These are phyloP conservation scores for Drosophila longiperda DNA, from an alignment of 2,888 invertebrate species.

Conservation along the genomic window DNA sequence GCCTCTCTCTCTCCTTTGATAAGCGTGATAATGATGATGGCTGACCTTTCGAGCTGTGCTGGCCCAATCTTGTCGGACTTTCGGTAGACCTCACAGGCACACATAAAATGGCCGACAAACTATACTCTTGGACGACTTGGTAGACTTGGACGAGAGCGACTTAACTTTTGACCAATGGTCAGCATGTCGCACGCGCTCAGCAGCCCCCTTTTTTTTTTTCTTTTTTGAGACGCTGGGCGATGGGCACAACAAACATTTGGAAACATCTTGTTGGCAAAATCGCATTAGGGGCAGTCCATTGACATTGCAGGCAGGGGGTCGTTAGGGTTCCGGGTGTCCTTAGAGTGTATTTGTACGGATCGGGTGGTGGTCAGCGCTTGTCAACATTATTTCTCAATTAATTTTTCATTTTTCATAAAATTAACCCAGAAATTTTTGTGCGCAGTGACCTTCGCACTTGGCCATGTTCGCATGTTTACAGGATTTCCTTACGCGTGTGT, in stretches of 20 bases:
- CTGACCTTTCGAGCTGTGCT: slow-evolving; percentile 76
- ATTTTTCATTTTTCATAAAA: slow-evolving; percentile 83
- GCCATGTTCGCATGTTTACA: slow-evolving; percentile 57
- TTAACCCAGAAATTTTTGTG: slow-evolving; percentile 78
- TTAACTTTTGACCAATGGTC: slow-evolving; percentile 85
- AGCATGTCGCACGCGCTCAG: slow-evolving; percentile 68
- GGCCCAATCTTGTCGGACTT: slow-evolving; percentile 25
- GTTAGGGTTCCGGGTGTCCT: background rate
- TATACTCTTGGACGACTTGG: background rate
- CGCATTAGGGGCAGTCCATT: slow-evolving; percentile 76
- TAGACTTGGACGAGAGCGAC: slow-evolving; percentile 30
- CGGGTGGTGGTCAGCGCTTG: slow-evolving; percentile 79
- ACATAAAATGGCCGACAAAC: slow-evolving; percentile 75
- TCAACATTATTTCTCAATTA: slow-evolving; percentile 84
- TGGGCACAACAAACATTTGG: slow-evolving; percentile 15
- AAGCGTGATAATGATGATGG: slow-evolving; percentile 83
- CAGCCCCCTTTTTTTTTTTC: too few relatives aligned
- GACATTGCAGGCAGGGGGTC: slow-evolving; percentile 75
- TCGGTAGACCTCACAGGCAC: slow-evolving; percentile 2
- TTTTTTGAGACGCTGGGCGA: slow-evolving; percentile 40
- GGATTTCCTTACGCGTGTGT: slow-evolving; percentile 30
- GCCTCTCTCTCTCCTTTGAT: slow-evolving; percentile 55
- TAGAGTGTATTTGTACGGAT: slow-evolving; percentile 11
- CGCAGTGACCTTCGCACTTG: slow-evolving; percentile 78
- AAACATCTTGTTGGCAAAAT: slow-evolving; percentile 42